phyloP scores from a whole-genome alignment of 2,797 vertebrate species.

The Neoniphon sammara region DNA sequence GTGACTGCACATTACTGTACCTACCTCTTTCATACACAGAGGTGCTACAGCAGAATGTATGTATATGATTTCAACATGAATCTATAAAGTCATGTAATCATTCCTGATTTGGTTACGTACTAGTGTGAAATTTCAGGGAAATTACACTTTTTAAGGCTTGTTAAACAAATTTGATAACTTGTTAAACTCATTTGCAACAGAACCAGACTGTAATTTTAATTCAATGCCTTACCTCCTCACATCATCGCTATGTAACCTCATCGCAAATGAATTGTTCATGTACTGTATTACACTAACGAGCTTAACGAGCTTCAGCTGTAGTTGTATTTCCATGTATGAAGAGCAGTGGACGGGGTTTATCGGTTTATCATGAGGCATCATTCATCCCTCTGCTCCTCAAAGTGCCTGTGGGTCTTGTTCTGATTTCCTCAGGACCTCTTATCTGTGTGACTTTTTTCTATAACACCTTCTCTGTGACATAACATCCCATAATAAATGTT shows the following conservation, averaged over 20 bases:
- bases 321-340: slow-evolving; percentile 51
- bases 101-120: not conserved
- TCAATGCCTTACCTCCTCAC: slow-evolving; percentile 73
- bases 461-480: slow-evolving; percentile 45
- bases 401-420: slow-evolving; percentile 79
- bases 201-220: slow-evolving; percentile 45
- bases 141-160: slow-evolving; percentile 8
- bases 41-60: not conserved
- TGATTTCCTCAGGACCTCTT: slow-evolving; percentile 58
- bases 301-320: slow-evolving; percentile 2
- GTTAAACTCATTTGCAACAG: slow-evolving; percentile 29
- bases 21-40: too few species aligned
- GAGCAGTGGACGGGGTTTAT: slow-evolving; percentile 44
- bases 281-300: slow-evolving; percentile 62
- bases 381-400: slow-evolving; percentile 47
- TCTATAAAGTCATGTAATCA: not conserved
- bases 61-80: slow-evolving; percentile 1
- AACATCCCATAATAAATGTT: slow-evolving; percentile 66
- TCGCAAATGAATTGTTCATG: slow-evolving; percentile 28
- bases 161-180: slow-evolving; percentile 24
- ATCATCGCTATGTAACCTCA: slow-evolving; percentile 42
- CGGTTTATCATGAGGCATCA: slow-evolving; percentile 16
- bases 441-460: slow-evolving; percentile 51
- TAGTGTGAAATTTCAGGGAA: slow-evolving; percentile 59
- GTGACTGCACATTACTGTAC: not conserved